Conservation (phyloP, 2,888 invertebrate genomes). For the Oscheius sp. region DNA sequence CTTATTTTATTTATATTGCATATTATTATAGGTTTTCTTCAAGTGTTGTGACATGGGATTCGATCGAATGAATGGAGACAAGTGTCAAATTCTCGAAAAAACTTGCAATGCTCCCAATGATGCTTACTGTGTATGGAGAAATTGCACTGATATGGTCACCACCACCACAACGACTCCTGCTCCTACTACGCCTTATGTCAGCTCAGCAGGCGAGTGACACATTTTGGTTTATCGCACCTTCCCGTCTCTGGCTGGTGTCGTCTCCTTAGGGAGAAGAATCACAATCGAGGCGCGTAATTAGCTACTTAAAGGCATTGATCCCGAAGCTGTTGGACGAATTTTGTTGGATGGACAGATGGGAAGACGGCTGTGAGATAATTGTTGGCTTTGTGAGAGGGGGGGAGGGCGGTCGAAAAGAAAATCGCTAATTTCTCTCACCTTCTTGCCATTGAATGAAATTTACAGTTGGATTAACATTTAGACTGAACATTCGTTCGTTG, state of each 20-base stretch:
- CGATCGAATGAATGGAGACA: slow-evolving; percentile 48
- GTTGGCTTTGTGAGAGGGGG: background rate
- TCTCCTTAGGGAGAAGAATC: slow-evolving; percentile 20
- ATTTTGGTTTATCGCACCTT: too few species aligned
- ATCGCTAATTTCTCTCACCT: too few species aligned
- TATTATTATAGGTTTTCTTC: slow-evolving; percentile 17
- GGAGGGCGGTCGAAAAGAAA: background rate
- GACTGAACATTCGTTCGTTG: background rate
- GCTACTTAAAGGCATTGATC: slow-evolving; percentile 32
- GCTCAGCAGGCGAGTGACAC: slow-evolving; percentile 11
- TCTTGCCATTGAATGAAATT: too few species aligned
- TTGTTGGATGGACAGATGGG: slow-evolving; percentile 12
- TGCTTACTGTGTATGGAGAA: slow-evolving; percentile 36
- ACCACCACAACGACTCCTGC: slow-evolving; percentile 47
- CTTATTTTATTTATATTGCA: background rate
- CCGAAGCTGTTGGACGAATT: slow-evolving; percentile 13
- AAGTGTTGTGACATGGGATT: slow-evolving; percentile 37
- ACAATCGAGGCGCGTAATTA: slow-evolving; percentile 27
- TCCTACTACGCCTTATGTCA: slow-evolving; percentile 14
- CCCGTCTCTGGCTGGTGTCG: slow-evolving; percentile 1
- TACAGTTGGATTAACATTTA: background rate
- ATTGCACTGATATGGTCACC: slow-evolving; percentile 51
- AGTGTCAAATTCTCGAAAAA: slow-evolving; percentile 37
- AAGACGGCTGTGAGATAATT: slow-evolving; percentile 14
- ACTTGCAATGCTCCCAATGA: slow-evolving; percentile 28